Conservation (phyloP, 2,888 invertebrate species). For the Craniophora ligustri region DNA sequence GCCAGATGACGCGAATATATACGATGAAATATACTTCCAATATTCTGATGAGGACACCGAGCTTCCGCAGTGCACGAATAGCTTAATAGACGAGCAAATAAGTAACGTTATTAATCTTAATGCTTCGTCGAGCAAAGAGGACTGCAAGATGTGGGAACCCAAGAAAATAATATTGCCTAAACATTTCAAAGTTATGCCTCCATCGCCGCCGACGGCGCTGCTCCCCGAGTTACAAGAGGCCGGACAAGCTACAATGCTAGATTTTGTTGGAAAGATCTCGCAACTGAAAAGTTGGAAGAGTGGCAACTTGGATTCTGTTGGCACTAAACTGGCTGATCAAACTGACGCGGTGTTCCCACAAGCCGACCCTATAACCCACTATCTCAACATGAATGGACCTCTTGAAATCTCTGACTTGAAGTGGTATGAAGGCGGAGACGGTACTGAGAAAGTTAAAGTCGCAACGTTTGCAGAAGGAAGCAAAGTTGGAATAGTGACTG, state of each 20-base stretch:
- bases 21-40: conserved; percentile 86
- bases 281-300: conserved; percentile 84
- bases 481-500: conserved; percentile 78
- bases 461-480: conserved; percentile 72
- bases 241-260: conserved; percentile 76
- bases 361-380: conserved; percentile 77
- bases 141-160: conserved; percentile 80
- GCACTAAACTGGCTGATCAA: conserved; percentile 80
- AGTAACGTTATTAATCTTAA: conserved; percentile 87
- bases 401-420: conserved; percentile 83
- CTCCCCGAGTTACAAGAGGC: conserved; percentile 77
- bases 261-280: conserved; percentile 81
- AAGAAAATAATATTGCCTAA: conserved; percentile 80
- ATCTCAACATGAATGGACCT: conserved; percentile 82
- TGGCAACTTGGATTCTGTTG: conserved; percentile 77
- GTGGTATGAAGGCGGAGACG: conserved; percentile 82
- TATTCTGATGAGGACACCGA: conserved; percentile 89
- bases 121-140: conserved; percentile 84
- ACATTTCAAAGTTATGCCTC: conserved; percentile 78
- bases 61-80: conserved; percentile 83
- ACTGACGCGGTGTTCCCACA: conserved; percentile 77
- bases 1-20: conserved; percentile 77
- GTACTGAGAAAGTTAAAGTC: conserved; percentile 78
- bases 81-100: conserved; percentile 82
- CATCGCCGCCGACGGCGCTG: conserved; percentile 73